A percentile compares a stretch with the other conserved stretches of the same genome.
These are phyloP conservation scores for Delia radicum DNA, from an alignment of 1,140 invertebrate species.

Conservation along the genomic window DNA sequence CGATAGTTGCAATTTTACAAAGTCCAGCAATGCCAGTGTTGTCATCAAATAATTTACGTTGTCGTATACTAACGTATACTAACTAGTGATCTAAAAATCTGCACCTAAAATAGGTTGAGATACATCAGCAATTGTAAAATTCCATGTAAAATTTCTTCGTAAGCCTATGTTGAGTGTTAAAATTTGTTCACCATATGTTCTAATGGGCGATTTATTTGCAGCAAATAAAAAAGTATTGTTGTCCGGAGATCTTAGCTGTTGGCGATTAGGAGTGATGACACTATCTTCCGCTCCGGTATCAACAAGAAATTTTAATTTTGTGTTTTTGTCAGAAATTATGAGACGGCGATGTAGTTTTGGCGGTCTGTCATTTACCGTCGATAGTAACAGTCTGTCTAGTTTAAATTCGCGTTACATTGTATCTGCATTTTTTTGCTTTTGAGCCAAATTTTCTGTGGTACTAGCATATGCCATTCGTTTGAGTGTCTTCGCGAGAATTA, in stretches of 20 bases:
- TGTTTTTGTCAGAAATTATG: neutral
- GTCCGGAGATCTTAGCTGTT: neutral
- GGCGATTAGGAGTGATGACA: no score
- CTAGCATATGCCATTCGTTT: neutral
- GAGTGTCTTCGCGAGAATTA: neutral
- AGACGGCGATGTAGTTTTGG: neutral
- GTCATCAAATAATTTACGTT: conserved; percentile 41
- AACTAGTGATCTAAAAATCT: conserved; percentile 51
- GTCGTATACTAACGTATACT: conserved; percentile 44
- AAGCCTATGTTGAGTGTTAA: conserved; percentile 40
- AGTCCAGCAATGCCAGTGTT: conserved; percentile 26
- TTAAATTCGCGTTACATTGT: neutral
- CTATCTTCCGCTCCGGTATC: neutral
- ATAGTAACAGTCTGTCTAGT: neutral
- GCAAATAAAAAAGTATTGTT: neutral
- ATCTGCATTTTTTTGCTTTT: neutral
- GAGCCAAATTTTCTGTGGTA: neutral
- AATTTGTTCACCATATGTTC: conserved; percentile 43
- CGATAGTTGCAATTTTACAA: neutral
- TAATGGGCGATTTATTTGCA: conserved; percentile 31
- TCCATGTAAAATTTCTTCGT: conserved; percentile 40
- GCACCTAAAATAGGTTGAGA: conserved; percentile 51
- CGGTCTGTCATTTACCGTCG: neutral
- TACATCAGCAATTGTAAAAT: conserved; percentile 53
- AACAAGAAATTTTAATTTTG: neutral